Conservation (phyloP, 2,797 vertebrate species). For the Dipus sagitta region DNA sequence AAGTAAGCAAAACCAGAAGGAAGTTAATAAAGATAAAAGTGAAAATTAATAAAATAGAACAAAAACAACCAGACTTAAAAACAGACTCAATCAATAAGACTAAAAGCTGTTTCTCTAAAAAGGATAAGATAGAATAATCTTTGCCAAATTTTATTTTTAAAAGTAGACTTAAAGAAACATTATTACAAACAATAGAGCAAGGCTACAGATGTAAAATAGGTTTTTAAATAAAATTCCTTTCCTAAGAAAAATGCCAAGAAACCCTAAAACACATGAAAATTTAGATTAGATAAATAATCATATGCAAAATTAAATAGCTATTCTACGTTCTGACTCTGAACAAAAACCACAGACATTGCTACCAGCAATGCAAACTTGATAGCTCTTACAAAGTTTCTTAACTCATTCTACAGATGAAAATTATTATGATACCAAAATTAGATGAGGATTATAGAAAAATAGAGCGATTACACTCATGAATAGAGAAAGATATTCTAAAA, state of each 20-base stretch:
- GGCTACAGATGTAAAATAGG: neutral
- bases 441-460: neutral
- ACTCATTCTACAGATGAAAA: neutral
- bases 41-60: constrained; percentile 66
- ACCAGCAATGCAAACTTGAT: too few species aligned
- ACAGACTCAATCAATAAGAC: constrained; percentile 30
- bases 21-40: constrained; percentile 73
- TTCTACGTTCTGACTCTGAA: neutral
- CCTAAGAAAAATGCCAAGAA: constrained; percentile 15
- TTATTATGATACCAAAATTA: neutral
- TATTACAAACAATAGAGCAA: neutral
- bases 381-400: neutral
- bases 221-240: constrained; percentile 48
- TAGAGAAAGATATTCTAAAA: neutral
- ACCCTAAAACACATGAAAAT: constrained; percentile 8
- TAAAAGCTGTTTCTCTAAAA: constrained; percentile 18
- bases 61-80: constrained; percentile 32
- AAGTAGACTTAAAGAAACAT: constrained; percentile 45
- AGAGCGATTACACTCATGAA: neutral
- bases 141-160: constrained; percentile 32
- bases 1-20: constrained; percentile 53
- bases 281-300: neutral
- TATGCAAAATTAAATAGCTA: neutral
- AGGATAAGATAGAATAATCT: constrained; percentile 18
- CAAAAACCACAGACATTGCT: neutral